Evolutionary conservation across 2,113 vertebrate species (phyloP).

Genomic region (Tympanuchus pallidicinctus): DNA sequence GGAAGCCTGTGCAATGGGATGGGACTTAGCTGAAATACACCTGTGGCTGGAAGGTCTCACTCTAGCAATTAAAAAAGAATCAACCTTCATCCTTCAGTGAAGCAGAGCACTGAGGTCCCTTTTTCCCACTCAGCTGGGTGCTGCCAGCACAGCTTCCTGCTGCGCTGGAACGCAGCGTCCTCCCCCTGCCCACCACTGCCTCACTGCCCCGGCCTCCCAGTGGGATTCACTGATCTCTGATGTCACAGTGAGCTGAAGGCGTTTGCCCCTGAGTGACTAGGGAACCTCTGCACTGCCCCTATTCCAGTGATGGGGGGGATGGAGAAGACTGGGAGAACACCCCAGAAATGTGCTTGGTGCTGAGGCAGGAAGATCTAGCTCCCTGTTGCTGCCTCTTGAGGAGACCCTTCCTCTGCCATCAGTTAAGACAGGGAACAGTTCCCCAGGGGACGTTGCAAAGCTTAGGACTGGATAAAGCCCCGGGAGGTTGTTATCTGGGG

Average conservation of each 20-base stretch:
- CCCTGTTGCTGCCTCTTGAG: not conserved
- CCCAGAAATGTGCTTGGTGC: not conserved
- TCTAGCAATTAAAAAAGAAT: not conserved
- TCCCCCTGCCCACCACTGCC: not conserved
- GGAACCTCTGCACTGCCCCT: not conserved
- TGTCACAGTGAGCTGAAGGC: not conserved
- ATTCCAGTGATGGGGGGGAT: not conserved
- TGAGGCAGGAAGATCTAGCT: not conserved
- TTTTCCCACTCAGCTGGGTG: not conserved
- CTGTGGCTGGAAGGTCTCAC: not conserved
- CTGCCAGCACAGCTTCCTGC: not conserved
- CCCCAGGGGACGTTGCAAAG: not conserved
- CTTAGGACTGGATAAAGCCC: not conserved
- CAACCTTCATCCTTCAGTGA: not conserved
- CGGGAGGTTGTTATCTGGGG: not conserved
- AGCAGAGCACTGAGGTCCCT: rapidly evolving
- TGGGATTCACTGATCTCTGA: not conserved
- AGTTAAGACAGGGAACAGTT: not conserved
- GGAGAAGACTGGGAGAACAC: not conserved
- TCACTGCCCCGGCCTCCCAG: rapidly evolving
- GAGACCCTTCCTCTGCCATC: not conserved
- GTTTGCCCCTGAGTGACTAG: not conserved
- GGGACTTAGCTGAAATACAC: not conserved
- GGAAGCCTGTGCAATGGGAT: not conserved
- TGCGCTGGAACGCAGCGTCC: rapidly evolving